Conservation (phyloP, 2,113 vertebrate species). For the Hippocampus abdominalis region DNA sequence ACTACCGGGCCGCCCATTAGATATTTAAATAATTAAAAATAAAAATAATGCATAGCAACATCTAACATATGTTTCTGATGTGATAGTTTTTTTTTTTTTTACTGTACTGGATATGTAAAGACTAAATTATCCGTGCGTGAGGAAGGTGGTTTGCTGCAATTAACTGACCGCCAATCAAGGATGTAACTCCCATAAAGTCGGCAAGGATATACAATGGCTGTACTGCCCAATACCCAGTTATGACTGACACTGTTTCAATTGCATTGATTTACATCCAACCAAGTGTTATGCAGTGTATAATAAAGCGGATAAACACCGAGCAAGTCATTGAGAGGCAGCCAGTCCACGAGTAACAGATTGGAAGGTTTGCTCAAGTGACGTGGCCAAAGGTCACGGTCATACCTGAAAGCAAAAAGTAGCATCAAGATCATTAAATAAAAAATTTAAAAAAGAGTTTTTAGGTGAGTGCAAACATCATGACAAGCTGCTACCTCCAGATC, state of each 20-base stretch:
- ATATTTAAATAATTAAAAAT: neutral
- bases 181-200: neutral
- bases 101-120: neutral
- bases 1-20: too few species aligned
- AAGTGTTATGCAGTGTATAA: neutral
- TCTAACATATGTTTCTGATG: too few species aligned
- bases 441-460: neutral
- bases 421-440: neutral
- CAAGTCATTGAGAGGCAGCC: slow-evolving; percentile 57
- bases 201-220: neutral
- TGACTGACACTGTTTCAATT: neutral
- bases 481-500: slow-evolving; percentile 50
- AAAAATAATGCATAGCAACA: neutral
- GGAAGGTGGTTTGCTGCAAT: too few species aligned
- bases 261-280: neutral
- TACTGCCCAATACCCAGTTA: neutral
- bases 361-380: slow-evolving; percentile 44
- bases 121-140: too few species aligned
- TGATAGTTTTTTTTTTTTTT: too few species aligned
- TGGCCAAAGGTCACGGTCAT: slow-evolving; percentile 38
- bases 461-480: neutral
- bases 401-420: slow-evolving; percentile 28
- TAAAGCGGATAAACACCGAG: slow-evolving; percentile 28
- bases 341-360: slow-evolving; percentile 47
- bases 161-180: too few species aligned